A percentile compares a stretch with the other conserved stretches of the same genome.
Evolutionary conservation across 2,888 invertebrate genomes (phyloP).

Genomic region (Apamea anceps): DNA sequence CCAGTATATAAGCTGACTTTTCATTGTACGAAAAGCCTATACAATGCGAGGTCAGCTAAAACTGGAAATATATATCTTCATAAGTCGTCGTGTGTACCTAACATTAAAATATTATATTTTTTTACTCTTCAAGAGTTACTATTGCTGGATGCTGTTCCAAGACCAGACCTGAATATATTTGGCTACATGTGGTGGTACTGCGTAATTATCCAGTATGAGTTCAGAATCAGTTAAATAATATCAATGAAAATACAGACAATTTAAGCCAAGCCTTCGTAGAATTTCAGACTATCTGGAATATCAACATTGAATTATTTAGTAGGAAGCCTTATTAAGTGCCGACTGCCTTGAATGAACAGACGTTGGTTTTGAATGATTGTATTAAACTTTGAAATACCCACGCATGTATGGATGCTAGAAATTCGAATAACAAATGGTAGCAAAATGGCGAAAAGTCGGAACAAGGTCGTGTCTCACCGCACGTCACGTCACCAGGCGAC

Average conservation of each 20-base stretch:
- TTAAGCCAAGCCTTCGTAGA: neutral
- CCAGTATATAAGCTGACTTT: neutral
- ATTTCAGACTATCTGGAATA: conserved; percentile 15
- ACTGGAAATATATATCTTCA: neutral
- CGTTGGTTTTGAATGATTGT: conserved; percentile 9
- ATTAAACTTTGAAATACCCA: conserved; percentile 12
- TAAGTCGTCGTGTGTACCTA: neutral
- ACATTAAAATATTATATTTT: neutral
- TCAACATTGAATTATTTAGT: conserved; percentile 19
- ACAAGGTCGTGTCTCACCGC: conserved; percentile 67
- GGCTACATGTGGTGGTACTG: neutral
- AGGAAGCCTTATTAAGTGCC: conserved; percentile 1
- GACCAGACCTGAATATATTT: neutral
- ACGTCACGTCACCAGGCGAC: conserved; percentile 67
- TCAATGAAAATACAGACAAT: conserved; percentile 21
- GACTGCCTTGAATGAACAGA: conserved; percentile 11
- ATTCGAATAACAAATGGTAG: conserved; percentile 43
- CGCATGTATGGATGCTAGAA: conserved; percentile 22
- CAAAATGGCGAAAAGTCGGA: conserved; percentile 56
- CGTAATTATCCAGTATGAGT: neutral
- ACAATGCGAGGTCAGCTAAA: neutral
- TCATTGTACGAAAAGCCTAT: neutral
- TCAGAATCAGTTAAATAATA: neutral
- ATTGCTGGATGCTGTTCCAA: neutral
- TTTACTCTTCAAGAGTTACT: neutral